Evolutionary conservation across 2,797 vertebrate species (phyloP).

Genomic region (Gallinago nigripennis): DNA sequence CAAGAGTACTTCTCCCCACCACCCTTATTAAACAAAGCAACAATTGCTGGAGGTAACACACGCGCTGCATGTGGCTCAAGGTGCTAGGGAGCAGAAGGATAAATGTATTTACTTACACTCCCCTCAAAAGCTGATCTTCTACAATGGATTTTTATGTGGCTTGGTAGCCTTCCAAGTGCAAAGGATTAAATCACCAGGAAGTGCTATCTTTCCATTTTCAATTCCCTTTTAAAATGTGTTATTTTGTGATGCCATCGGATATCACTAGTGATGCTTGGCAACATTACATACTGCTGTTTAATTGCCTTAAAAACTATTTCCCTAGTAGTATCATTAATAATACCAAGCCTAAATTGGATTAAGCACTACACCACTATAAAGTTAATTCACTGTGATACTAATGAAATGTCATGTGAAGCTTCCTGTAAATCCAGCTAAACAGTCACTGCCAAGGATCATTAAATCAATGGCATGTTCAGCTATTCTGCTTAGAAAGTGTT

Average conservation of each 20-base stretch:
- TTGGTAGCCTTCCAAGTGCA: slow-evolving; percentile 64
- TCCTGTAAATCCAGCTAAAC: slow-evolving; percentile 73
- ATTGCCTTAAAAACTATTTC: slow-evolving; percentile 75
- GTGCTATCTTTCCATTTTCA: slow-evolving; percentile 48
- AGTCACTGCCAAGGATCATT: slow-evolving; percentile 67
- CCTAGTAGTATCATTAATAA: slow-evolving; percentile 71
- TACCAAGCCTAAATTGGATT: slow-evolving; percentile 71
- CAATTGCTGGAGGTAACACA: neutral
- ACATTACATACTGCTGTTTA: slow-evolving; percentile 70
- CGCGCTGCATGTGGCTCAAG: neutral
- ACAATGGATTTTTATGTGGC: slow-evolving; percentile 25
- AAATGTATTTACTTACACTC: slow-evolving; percentile 27
- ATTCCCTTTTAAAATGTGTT: slow-evolving; percentile 26
- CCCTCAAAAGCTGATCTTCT: slow-evolving; percentile 29
- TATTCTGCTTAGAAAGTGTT: slow-evolving; percentile 61
- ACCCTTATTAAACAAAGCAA: neutral
- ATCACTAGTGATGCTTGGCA: slow-evolving; percentile 58
- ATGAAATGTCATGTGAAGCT: slow-evolving; percentile 73
- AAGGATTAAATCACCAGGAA: slow-evolving; percentile 65
- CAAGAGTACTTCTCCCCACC: neutral
- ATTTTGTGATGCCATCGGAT: slow-evolving; percentile 61
- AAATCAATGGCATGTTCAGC: slow-evolving; percentile 65
- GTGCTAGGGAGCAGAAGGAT: slow-evolving; percentile 9
- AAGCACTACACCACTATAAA: slow-evolving; percentile 71
- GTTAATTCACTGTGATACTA: slow-evolving; percentile 75